phyloP scores from a whole-genome alignment of 2,797 vertebrate genomes.

The Alfaro cultratus region DNA sequence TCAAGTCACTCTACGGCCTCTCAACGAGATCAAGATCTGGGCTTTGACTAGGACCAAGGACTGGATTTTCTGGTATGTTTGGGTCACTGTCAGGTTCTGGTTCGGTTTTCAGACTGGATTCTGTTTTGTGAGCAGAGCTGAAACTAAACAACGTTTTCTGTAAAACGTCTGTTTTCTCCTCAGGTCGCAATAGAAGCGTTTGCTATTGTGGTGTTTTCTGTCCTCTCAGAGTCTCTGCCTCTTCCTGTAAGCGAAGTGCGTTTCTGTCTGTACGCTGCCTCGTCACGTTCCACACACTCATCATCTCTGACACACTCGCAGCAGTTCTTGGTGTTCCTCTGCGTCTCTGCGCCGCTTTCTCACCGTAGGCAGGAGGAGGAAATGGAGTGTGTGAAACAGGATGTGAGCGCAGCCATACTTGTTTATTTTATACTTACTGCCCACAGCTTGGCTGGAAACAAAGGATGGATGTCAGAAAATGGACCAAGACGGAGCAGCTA shows the following conservation, averaged over 20 bases:
- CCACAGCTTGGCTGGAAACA: conserved; percentile 38
- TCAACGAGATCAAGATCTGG: neutral
- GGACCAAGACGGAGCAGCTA: conserved; percentile 12
- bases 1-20: too few relatives aligned
- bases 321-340: conserved; percentile 18
- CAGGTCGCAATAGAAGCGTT: neutral
- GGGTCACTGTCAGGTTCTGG: too few relatives aligned
- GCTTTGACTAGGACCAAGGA: neutral
- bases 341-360: conserved; percentile 21
- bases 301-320: conserved; percentile 10
- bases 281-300: conserved; percentile 13
- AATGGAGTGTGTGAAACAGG: conserved; percentile 61
- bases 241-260: conserved; percentile 17
- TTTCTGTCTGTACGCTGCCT: conserved; percentile 33
- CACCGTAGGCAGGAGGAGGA: conserved; percentile 49
- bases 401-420: conserved; percentile 62
- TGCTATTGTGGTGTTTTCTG: neutral
- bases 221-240: conserved; percentile 10
- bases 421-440: conserved; percentile 42
- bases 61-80: too few relatives aligned
- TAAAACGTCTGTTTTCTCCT: neutral
- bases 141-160: neutral
- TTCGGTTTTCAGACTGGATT: too few relatives aligned
- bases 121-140: too few relatives aligned
- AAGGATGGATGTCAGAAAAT: conserved; percentile 33